Percentiles rank a stretch among this genome's conserved stretches.
Conservation (phyloP, 2,113 vertebrate genomes). For the Vidua chalybeata region DNA sequence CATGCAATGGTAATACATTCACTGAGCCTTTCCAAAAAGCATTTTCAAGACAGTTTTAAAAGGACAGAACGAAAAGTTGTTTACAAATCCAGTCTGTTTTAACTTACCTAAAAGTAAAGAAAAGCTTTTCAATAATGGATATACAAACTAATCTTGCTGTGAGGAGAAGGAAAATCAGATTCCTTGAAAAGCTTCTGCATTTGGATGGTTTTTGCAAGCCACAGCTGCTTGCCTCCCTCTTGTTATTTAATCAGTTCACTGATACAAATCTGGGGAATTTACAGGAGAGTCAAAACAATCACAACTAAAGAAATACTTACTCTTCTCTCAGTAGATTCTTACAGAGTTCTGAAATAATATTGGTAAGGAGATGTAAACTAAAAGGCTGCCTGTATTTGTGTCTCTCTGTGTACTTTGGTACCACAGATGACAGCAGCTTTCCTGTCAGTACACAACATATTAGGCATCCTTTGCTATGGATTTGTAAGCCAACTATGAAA, state of each 20-base stretch:
- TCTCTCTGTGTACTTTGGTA: not conserved
- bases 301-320: not conserved
- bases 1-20: not conserved
- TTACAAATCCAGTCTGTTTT: not conserved
- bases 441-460: not conserved
- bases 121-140: not conserved
- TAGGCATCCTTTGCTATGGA: not conserved
- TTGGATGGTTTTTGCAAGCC: not conserved
- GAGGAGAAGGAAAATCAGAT: not conserved
- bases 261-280: not conserved
- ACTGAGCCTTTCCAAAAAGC: not conserved
- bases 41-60: not conserved
- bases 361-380: not conserved
- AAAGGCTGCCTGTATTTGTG: not conserved
- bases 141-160: not conserved
- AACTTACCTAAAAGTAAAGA: not conserved
- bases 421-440: not conserved
- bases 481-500: not conserved
- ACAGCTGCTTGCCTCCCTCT: not conserved
- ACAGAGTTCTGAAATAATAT: not conserved
- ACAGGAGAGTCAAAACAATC: not conserved
- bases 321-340: not conserved
- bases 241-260: not conserved
- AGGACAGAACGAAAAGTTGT: not conserved
- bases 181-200: not conserved